Evolutionary conservation across 2,797 vertebrate genomes (phyloP).

Genomic region (Lepidocolaptes lacrymiger): DNA sequence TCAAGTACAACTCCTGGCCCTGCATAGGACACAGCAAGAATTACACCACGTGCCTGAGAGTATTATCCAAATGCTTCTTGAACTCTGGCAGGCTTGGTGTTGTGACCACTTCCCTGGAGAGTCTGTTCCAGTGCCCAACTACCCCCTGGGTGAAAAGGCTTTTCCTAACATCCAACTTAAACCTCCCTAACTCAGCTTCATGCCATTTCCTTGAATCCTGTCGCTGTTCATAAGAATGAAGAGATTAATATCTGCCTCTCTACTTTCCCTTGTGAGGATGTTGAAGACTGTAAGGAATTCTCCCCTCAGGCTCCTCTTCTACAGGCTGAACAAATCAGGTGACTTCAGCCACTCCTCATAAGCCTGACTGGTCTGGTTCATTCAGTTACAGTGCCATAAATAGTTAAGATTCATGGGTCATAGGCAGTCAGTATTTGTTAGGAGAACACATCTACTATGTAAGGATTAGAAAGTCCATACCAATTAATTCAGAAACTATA

Average conservation of each 20-base stretch:
- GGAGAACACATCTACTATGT: neutral
- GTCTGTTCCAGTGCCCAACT: fast-evolving
- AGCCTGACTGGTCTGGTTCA: neutral
- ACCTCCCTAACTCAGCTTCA: neutral
- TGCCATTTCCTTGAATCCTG: neutral
- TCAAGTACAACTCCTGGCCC: neutral
- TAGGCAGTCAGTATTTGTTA: neutral
- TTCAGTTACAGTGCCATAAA: neutral
- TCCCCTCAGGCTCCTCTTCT: neutral
- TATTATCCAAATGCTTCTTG: neutral
- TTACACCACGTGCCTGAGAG: fast-evolving
- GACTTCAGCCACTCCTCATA: fast-evolving
- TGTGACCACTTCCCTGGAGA: too few species aligned
- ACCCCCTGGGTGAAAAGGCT: neutral
- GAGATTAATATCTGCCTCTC: neutral
- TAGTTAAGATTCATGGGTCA: neutral
- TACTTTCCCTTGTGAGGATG: fast-evolving
- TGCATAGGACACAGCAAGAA: neutral
- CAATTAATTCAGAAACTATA: neutral
- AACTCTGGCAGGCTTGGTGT: neutral
- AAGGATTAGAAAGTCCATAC: neutral
- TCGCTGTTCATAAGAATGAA: fast-evolving
- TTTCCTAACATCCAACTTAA: neutral
- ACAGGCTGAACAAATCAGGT: neutral
- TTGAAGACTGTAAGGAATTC: fast-evolving